These are phyloP conservation scores for Aquatica leii DNA, from an alignment of 2,888 invertebrate species.

Conservation along the genomic window DNA sequence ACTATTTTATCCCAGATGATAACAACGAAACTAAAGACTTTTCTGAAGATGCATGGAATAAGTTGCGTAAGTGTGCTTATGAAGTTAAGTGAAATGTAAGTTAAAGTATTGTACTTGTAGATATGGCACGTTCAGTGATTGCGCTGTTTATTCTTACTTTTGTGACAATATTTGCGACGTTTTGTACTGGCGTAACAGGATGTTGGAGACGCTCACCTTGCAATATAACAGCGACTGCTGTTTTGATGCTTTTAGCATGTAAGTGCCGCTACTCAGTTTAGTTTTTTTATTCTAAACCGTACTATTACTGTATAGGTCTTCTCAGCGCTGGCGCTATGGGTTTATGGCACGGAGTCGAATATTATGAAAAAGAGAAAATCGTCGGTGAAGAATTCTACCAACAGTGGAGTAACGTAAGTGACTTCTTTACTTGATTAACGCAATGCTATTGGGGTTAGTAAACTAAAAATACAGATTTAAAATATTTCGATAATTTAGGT, in stretches of 20 bases:
- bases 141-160: conserved; percentile 94
- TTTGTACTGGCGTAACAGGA: conserved; percentile 95
- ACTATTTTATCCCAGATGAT: conserved; percentile 92
- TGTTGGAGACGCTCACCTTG: conserved; percentile 96
- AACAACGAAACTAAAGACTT: conserved; percentile 83
- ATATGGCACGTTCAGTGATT: conserved; percentile 91
- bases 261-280: conserved; percentile 57
- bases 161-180: conserved; percentile 89
- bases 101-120: conserved; percentile 63
- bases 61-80: conserved; percentile 70
- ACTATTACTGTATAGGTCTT: conserved; percentile 69
- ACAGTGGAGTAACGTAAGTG: conserved; percentile 88
- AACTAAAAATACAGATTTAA: no score
- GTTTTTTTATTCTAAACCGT: background rate
- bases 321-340: conserved; percentile 95
- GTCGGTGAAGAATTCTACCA: conserved; percentile 92
- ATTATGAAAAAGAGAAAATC: conserved; percentile 93
- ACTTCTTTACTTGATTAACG: no score
- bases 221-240: conserved; percentile 92
- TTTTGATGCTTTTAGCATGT: conserved; percentile 89
- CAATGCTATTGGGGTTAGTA: no score
- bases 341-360: conserved; percentile 95
- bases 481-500: conserved; percentile 62
- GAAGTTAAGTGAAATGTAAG: background rate
- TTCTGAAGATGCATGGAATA: conserved; percentile 85